Base-by-base conservation (phyloP, 2,888 invertebrate species). In the Agapostemon virescens region DNA sequence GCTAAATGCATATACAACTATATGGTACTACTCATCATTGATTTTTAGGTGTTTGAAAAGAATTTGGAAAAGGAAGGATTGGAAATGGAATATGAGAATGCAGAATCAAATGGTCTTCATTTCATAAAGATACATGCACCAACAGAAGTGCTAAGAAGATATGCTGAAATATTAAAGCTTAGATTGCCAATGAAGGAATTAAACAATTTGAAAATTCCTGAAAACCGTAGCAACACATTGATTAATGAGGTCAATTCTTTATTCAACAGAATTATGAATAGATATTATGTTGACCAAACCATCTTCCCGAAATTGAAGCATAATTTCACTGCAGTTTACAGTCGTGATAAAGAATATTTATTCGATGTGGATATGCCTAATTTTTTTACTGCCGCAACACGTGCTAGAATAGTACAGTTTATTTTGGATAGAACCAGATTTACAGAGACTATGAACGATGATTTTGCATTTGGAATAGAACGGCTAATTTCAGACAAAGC, bases 111-210 rank as follows among this genome's bases (percentile, higher is more conserved):
- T 85, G 96, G 96, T 77, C 94, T 97, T 74, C 95, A 96, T 92
- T 98, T 97, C 93, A 94, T 97, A 83, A 98, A 98, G 95, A 95
- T 98, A 79, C 97, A 98, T 93, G 97, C 97, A 0, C 97, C 98
- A 0, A 93, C 95, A 86, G 95, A 96, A 90, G 97, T 98, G 9
- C 93, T 98, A 70, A 94, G 96, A 86, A 95, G 97, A 88, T 98
- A 98, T 93, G 96, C 97, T 81, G 98, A 98, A 93, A 97, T 98
- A 89, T 94, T 98, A 87, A 98, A 98, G 92, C 94, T 98, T 36
- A 95, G 98, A 91, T 96, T 98, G 96, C 98, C 98, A 4, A 98
- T 98, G 97, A 97, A 96, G 94, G 96, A 96, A 94, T 95, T 97
- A 91, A 94, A 95, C 86, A 95, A 95, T 4, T 91, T 96, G 72